Evolutionary conservation across 2,888 invertebrate genomes (phyloP).

Genomic region (Latrodectus elegans): DNA sequence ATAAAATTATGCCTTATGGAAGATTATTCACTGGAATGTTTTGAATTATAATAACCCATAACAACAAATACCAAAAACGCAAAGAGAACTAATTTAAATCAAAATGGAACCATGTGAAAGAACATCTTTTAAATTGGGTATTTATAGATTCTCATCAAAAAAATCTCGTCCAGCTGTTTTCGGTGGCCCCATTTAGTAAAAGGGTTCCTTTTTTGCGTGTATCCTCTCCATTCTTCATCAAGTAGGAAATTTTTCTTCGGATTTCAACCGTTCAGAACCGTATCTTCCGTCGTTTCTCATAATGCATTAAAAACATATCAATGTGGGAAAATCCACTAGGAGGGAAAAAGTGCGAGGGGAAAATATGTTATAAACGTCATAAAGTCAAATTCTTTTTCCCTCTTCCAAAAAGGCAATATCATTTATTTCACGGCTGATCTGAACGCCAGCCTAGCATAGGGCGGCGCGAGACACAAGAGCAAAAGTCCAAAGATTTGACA

Average conservation of each 20-base stretch:
- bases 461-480: neutral
- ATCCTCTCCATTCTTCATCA: neutral
- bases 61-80: too few species aligned
- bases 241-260: neutral
- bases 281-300: constrained; percentile 12
- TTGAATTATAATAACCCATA: too few species aligned
- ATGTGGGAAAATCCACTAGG: constrained; percentile 25
- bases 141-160: too few species aligned
- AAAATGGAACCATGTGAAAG: too few species aligned
- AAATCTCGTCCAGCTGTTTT: too few species aligned
- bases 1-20: too few species aligned
- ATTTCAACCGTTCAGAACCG: constrained; percentile 1
- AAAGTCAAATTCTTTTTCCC: constrained; percentile 39
- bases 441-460: constrained; percentile 30
- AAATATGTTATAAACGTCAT: constrained; percentile 31
- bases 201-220: too few species aligned
- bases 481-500: constrained; percentile 42
- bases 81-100: too few species aligned
- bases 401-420: constrained; percentile 40
- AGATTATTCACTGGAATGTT: too few species aligned
- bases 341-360: neutral
- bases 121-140: too few species aligned
- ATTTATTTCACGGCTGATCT: constrained; percentile 58
- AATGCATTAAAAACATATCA: constrained; percentile 48
- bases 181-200: too few species aligned